These are phyloP conservation scores for Cranoglanis bouderius DNA, from an alignment of 2,113 vertebrate genomes.

Conservation along the genomic window DNA sequence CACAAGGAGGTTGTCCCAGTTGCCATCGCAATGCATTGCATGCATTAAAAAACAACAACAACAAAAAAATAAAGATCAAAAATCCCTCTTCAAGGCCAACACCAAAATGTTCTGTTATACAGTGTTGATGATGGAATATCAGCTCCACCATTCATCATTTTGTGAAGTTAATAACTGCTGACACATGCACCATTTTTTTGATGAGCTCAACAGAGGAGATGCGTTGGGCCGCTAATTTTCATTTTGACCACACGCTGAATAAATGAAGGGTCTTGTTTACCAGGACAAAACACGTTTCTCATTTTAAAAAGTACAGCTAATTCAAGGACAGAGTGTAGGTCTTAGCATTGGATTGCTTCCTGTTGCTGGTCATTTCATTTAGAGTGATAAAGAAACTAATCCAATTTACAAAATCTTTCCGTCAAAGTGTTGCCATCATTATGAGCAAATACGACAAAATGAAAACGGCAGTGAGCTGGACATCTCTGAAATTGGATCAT, in stretches of 20 bases:
- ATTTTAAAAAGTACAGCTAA: conserved; percentile 8
- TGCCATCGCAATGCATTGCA: conserved; percentile 23
- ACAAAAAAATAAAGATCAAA: background rate
- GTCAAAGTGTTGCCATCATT: background rate
- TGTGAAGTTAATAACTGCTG: conserved; percentile 30
- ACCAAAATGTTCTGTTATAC: conserved; percentile 11
- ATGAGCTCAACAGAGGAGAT: background rate
- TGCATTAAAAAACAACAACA: background rate
- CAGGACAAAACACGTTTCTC: background rate
- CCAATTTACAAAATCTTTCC: background rate
- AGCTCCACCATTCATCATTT: conserved; percentile 5
- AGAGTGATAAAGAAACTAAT: conserved; percentile 3
- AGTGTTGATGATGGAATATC: conserved; percentile 26
- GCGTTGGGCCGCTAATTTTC: background rate
- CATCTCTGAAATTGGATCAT: conserved; percentile 25
- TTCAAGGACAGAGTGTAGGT: background rate
- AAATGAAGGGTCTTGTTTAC: conserved; percentile 24
- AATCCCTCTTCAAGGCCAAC: conserved; percentile 10
- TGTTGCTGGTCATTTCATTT: conserved; percentile 2
- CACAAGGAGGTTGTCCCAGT: conserved; percentile 50
- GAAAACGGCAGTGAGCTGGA: background rate
- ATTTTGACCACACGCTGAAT: background rate
- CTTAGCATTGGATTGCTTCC: background rate
- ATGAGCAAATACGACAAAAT: conserved; percentile 1
- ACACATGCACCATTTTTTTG: conserved; percentile 5